Evolutionary conservation across 1,140 invertebrate genomes (phyloP).

Genomic region (Pissodes strobi): DNA sequence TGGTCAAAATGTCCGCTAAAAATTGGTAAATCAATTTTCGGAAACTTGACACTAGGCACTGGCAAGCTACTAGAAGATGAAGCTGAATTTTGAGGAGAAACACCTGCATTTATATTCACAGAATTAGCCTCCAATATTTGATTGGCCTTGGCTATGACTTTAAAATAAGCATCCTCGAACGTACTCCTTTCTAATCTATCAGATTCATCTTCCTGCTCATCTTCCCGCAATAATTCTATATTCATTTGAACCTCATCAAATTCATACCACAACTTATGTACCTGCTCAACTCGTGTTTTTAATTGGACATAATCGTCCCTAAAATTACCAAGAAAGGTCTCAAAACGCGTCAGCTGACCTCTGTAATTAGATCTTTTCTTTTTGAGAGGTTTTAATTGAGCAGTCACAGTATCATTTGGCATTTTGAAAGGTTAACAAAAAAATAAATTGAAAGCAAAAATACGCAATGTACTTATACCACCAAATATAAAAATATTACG

Average conservation of each 20-base stretch:
- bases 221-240: background rate
- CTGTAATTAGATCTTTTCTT: constrained; percentile 2
- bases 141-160: constrained; percentile 1
- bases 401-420: too few relatives aligned
- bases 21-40: constrained; percentile 4
- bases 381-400: background rate
- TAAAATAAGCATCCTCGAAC: constrained; percentile 6
- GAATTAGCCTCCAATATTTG: background rate
- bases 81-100: background rate
- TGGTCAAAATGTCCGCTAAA: background rate
- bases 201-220: background rate
- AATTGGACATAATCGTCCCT: constrained; percentile 1
- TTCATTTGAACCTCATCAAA: background rate
- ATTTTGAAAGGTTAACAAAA: too few relatives aligned
- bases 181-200: background rate
- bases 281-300: background rate
- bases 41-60: background rate
- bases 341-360: constrained; percentile 1
- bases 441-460: too few relatives aligned
- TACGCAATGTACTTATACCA: too few relatives aligned
- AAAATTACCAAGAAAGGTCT: background rate
- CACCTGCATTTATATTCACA: background rate
- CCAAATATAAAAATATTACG: too few relatives aligned
- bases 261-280: constrained; percentile 1
- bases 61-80: background rate